Conservation (phyloP, 2,888 invertebrate species). For the Clusia tigrina region DNA sequence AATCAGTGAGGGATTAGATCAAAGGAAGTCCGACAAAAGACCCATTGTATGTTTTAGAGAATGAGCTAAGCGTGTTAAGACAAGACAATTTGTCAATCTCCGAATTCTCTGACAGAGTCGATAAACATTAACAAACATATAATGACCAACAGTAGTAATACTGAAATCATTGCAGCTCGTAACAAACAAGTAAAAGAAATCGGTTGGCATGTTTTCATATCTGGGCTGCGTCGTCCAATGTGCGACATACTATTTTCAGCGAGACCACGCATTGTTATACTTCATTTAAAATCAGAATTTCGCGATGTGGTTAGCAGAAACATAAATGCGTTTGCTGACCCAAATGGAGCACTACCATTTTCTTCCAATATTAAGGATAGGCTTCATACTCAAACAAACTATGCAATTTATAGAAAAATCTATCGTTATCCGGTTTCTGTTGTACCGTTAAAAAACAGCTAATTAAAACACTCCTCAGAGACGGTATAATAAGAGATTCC, state of each 20-base stretch:
- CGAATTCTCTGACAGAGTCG: not conserved
- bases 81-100: not conserved
- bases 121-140: conserved; percentile 2
- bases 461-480: not conserved
- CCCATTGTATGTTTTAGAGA: not conserved
- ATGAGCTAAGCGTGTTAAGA: conserved; percentile 1
- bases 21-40: not conserved
- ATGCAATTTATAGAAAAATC: conserved; percentile 6
- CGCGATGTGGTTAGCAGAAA: conserved; percentile 10
- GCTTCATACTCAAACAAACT: conserved; percentile 1
- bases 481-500: conserved; percentile 3
- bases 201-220: not conserved
- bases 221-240: not conserved
- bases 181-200: not conserved
- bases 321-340: conserved; percentile 17
- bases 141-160: not conserved
- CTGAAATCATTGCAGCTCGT: not conserved
- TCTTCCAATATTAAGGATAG: conserved; percentile 25
- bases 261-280: not conserved
- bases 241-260: not conserved
- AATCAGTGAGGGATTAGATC: not conserved
- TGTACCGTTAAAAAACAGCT: conserved; percentile 6
- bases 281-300: conserved; percentile 8
- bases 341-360: conserved; percentile 12
- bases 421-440: conserved; percentile 8